These are phyloP conservation scores for Henricia sp. DNA, from an alignment of 53 echinoderm and acorn worm genomes.

Conservation along the genomic window DNA sequence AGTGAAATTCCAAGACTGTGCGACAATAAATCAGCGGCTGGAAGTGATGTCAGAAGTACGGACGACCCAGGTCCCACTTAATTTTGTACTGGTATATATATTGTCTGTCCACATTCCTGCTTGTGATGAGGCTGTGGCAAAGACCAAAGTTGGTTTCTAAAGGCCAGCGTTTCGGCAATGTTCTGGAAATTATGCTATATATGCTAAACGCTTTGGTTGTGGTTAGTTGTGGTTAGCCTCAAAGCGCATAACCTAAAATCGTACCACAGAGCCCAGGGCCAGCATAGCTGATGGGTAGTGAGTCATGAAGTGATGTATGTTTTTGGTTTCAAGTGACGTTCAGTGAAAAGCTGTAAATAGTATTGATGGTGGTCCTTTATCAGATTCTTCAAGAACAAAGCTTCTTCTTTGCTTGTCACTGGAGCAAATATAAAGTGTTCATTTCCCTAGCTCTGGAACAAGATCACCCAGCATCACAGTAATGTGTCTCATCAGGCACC, in stretches of 20 bases:
- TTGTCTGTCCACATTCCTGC: too few relatives aligned
- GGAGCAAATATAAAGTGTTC: constrained; percentile 60
- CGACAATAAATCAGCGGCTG: too few relatives aligned
- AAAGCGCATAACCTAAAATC: constrained; percentile 58
- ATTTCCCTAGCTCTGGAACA: constrained; percentile 54
- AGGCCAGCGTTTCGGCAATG: constrained; percentile 38
- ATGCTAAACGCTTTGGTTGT: constrained; percentile 56
- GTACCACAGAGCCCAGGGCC: constrained; percentile 30
- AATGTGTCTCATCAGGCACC: constrained; percentile 56
- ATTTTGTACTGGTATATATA: too few relatives aligned
- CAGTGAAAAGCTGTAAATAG: constrained; percentile 21
- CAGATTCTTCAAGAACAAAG: constrained; percentile 48
- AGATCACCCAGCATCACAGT: constrained; percentile 62
- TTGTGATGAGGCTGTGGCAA: too few relatives aligned
- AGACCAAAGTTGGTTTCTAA: too few relatives aligned
- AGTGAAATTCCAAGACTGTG: too few relatives aligned
- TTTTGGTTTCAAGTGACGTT: constrained; percentile 51
- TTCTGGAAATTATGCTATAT: constrained; percentile 66
- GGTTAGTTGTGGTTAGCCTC: too few relatives aligned
- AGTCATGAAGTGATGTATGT: constrained; percentile 64
- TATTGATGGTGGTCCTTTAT: constrained; percentile 54
- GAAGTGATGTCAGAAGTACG: too few relatives aligned
- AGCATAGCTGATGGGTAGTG: constrained; percentile 58
- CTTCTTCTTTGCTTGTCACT: constrained; percentile 44
- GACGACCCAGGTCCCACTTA: too few relatives aligned